These are phyloP conservation scores for Muntiacus reevesi DNA, from an alignment of 2,113 vertebrate genomes.

Conservation along the genomic window DNA sequence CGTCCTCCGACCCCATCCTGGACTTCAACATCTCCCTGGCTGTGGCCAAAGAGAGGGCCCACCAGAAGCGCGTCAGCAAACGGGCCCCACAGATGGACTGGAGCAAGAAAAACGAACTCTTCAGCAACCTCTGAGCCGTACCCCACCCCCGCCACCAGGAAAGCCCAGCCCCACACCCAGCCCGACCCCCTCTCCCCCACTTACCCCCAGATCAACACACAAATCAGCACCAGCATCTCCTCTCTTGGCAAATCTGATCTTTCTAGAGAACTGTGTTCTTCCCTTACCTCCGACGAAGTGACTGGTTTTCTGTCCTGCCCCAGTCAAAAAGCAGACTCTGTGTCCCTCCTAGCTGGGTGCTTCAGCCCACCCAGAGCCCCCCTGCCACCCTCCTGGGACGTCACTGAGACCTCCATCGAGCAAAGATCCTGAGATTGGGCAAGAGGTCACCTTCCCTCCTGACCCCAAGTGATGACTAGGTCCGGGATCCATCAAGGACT, in stretches of 20 bases:
- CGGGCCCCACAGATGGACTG: conserved; percentile 98
- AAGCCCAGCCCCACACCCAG: neutral
- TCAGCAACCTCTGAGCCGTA: conserved; percentile 92
- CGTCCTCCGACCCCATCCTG: conserved; percentile 75
- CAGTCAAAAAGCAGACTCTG: neutral
- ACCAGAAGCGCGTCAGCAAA: conserved; percentile 95
- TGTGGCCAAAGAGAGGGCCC: conserved; percentile 93
- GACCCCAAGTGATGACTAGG: neutral
- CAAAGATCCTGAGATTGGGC: neutral
- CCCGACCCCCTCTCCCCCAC: neutral
- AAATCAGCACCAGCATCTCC: conserved; percentile 57
- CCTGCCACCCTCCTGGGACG: neutral
- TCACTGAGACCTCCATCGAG: neutral
- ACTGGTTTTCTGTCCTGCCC: neutral
- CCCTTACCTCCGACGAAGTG: neutral
- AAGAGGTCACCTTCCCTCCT: neutral
- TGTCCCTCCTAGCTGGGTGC: neutral
- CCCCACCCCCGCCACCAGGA: neutral
- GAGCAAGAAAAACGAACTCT: conserved; percentile 99
- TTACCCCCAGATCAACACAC: conserved; percentile 20
- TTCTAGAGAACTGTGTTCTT: neutral
- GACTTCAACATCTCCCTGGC: conserved; percentile 91
- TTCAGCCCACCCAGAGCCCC: neutral
- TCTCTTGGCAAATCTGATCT: conserved; percentile 15
- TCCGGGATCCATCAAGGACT: neutral